Evolutionary conservation across 2,888 invertebrate genomes (phyloP).

Genomic region (Drosophila macrothrix): DNA sequence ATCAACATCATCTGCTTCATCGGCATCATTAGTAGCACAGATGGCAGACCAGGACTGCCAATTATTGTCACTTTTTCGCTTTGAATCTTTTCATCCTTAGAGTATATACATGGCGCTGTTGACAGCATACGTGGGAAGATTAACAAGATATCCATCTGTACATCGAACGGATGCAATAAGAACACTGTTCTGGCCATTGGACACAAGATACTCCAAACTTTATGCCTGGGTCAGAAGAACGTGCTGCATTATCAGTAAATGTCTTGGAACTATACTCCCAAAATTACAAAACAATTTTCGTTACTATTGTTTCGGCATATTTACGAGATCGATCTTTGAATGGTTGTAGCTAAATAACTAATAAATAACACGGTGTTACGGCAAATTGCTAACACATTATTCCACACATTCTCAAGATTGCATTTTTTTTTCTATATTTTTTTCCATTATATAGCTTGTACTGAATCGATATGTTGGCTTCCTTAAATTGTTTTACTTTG

Average conservation of each 20-base stretch:
- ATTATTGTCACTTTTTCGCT: not conserved
- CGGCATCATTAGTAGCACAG: not conserved
- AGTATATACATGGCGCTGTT: not conserved
- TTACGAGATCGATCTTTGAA: not conserved
- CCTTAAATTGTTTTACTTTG: no score
- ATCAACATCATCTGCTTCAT: not conserved
- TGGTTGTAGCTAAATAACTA: not conserved
- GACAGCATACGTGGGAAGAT: no score
- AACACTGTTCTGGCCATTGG: not conserved
- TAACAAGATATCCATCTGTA: not conserved
- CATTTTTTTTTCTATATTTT: no score
- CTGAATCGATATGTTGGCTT: no score
- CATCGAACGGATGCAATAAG: not conserved
- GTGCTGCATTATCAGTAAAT: not conserved
- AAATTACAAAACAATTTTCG: not conserved
- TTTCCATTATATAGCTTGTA: no score
- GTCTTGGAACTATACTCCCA: not conserved
- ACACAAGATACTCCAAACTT: no score
- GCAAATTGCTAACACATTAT: not conserved
- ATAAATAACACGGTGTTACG: not conserved
- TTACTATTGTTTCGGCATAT: not conserved
- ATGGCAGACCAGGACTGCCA: no score
- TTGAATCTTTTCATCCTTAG: not conserved
- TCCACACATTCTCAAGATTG: not conserved
- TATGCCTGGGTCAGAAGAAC: not conserved